Conservation (phyloP, 2,797 vertebrate species). For the Karalla daura region DNA sequence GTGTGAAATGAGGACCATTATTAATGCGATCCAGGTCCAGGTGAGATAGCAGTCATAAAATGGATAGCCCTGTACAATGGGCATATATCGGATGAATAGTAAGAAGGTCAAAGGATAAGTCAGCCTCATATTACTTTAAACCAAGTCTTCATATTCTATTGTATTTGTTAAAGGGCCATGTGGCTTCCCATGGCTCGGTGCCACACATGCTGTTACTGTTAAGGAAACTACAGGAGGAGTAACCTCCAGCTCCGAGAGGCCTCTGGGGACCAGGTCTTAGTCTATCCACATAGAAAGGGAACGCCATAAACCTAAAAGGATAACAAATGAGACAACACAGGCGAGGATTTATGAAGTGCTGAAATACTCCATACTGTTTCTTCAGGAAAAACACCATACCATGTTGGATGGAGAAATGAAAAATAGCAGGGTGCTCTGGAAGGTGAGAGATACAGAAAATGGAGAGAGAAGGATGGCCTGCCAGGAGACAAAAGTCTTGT, state of each 20-base stretch:
- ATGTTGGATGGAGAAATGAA: constrained; percentile 59
- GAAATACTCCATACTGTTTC: constrained; percentile 67
- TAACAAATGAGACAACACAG: constrained; percentile 74
- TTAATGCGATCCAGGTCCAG: constrained; percentile 41
- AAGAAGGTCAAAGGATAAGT: constrained; percentile 49
- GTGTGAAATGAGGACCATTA: constrained; percentile 15
- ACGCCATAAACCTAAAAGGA: constrained; percentile 64
- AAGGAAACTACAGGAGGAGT: constrained; percentile 49
- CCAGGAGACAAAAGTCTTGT: constrained; percentile 22
- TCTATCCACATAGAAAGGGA: constrained; percentile 59
- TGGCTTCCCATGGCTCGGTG: constrained; percentile 51
- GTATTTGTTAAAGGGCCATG: constrained; percentile 45
- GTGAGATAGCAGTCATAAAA: constrained; percentile 36
- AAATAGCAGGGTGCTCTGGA: constrained; percentile 61
- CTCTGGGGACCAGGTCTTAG: constrained; percentile 56
- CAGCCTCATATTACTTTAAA: constrained; percentile 36
- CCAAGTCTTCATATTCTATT: constrained; percentile 12
- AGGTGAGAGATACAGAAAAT: constrained; percentile 66
- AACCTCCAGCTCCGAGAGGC: constrained; percentile 50
- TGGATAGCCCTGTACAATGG: constrained; percentile 12
- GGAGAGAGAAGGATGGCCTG: constrained; percentile 55
- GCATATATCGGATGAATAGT: constrained; percentile 36
- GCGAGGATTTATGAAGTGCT: constrained; percentile 78
- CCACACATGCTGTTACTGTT: constrained; percentile 70
- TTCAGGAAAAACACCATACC: constrained; percentile 21